Evolutionary conservation across 2,113 vertebrate species (phyloP), one percentile per base, ranked within the genome.

Genomic region (Gasterosteus nipponicus): DNA sequence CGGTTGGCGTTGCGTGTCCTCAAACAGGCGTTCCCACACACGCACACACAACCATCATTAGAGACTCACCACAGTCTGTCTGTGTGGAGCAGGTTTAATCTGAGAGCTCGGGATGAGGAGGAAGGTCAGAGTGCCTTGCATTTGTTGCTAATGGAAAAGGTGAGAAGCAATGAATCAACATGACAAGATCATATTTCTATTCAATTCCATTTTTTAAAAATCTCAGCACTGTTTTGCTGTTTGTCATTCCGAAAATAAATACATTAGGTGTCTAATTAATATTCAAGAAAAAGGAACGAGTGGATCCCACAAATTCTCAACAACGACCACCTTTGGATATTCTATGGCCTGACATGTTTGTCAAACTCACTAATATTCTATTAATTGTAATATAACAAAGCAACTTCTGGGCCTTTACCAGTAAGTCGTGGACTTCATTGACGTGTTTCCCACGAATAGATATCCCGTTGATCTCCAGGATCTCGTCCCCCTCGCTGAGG

Each of bases 61-160:
- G 61, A 39, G 78, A 94, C 97, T 96, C 95, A 99, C 97, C 94
- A 99, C 96, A 68, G 96, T 97, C 87, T 97, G 96, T 84, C 96
- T 96, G 0, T 93, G 92, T 56, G 94, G 90, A 62, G 94, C 93
- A 16, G 94, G 91, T 87, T 96, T 98, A 89, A 89, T 94, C 82
- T 97, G 96, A 69, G 96, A 95, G 91, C 95, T 96, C 47, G 97
- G 97, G 91, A 98, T 96, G 91, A 99, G 93, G 22, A 99, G 96
- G 84, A 99, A 98, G 53, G 96, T 97, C 89, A 99, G 93, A 44
- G 96, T 95, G 69, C 97, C 97, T 1, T 98, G 96, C 97, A 99
- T 98, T 87, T 96, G 95, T 88, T 96, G 96, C 97, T 99, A 91
- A 33, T 87, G 87, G 59, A 87, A 79, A 49, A 78, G 51, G 73